Conservation (phyloP, 1,140 invertebrate species). For the Pogonomyrmex barbatus region DNA sequence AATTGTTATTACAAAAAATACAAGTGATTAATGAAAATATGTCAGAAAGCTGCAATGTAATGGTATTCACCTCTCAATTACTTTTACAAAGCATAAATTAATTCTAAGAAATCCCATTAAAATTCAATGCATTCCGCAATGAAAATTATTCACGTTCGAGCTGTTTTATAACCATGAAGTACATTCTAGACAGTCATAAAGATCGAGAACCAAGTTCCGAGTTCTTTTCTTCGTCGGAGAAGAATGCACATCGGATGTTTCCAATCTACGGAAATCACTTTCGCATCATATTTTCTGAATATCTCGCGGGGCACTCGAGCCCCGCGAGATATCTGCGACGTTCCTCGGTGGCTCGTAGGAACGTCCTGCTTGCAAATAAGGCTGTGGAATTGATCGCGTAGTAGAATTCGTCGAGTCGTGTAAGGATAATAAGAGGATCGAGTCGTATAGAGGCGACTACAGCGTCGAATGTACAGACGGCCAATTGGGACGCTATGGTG, state of each 20-base stretch:
- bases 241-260: slow-evolving; percentile 4
- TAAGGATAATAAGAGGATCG: slow-evolving; percentile 37
- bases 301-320: background rate
- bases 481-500: slow-evolving; percentile 18
- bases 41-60: too few species aligned
- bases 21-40: background rate
- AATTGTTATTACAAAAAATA: background rate
- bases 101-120: background rate
- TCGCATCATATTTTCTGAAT: background rate
- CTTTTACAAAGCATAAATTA: background rate
- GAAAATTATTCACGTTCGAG: background rate
- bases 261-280: background rate
- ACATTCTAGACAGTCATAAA: background rate
- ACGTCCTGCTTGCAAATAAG: slow-evolving; percentile 14
- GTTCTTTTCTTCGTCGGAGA: background rate
- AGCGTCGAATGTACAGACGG: background rate
- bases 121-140: background rate
- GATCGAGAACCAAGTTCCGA: background rate
- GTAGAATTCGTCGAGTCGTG: background rate
- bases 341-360: background rate
- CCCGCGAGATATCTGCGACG: slow-evolving; percentile 6
- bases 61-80: background rate
- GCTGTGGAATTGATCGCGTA: background rate
- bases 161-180: background rate
- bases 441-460: background rate